Conservation (phyloP, 2,113 vertebrate genomes). For the Phainopepla nitens region DNA sequence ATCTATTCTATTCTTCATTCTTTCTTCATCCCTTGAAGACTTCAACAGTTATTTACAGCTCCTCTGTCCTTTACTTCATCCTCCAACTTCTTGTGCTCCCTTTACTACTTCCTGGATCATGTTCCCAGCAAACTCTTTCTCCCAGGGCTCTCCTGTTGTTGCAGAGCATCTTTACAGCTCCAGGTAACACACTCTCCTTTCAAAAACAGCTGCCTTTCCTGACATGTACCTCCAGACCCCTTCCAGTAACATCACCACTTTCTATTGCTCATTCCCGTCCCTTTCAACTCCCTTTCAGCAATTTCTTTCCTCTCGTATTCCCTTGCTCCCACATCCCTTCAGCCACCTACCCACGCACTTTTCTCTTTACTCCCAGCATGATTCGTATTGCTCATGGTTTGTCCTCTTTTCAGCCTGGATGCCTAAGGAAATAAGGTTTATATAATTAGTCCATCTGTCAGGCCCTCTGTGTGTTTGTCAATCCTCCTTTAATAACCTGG, state of each 20-base stretch:
- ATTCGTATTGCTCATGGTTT: not conserved
- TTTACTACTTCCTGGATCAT: not conserved
- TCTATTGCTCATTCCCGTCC: not conserved
- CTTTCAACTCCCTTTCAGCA: not conserved
- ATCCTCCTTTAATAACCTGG: not conserved
- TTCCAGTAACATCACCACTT: not conserved
- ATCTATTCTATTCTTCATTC: not conserved
- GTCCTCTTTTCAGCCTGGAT: constrained; percentile 7
- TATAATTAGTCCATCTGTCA: constrained; percentile 33
- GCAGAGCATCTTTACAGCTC: not conserved
- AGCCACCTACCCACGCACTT: not conserved
- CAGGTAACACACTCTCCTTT: not conserved
- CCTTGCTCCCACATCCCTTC: not conserved
- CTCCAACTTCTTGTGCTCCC: not conserved
- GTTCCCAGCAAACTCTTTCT: not conserved
- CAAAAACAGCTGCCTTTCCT: not conserved
- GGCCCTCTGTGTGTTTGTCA: not conserved
- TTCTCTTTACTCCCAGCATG: not conserved
- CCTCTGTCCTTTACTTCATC: not conserved
- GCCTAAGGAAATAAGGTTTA: constrained; percentile 7
- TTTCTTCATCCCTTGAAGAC: not conserved
- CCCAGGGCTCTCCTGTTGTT: not conserved
- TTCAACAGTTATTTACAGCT: not conserved
- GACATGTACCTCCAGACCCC: not conserved
- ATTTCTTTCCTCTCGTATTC: not conserved